phyloP scores from a whole-genome alignment of 2,888 invertebrate genomes.

The Parthenolecanium corni region DNA sequence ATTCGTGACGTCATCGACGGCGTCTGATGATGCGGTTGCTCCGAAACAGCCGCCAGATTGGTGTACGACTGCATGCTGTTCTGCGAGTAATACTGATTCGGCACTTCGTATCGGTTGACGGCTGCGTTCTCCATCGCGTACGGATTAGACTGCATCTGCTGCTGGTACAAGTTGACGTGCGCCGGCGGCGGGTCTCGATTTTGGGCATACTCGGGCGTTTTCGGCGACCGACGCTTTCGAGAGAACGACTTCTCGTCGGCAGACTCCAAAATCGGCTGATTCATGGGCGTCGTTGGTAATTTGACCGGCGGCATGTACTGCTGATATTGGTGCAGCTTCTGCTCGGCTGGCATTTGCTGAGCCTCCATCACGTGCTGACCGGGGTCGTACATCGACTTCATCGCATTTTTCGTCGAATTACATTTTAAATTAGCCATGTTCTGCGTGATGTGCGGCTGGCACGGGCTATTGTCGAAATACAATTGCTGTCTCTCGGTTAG shows the following conservation, averaged over 20 bases:
- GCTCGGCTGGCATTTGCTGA: not conserved
- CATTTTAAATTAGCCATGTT: conserved; percentile 7
- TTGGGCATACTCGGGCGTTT: not conserved
- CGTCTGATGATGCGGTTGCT: conserved; percentile 3
- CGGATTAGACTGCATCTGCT: not conserved
- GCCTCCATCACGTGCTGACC: not conserved
- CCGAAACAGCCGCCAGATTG: not conserved
- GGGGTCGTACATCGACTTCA: conserved; percentile 3
- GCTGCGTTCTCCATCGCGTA: not conserved
- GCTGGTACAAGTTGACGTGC: conserved; percentile 8
- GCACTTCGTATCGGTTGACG: not conserved
- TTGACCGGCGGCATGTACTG: conserved; percentile 11
- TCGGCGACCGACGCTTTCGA: conserved; percentile 5
- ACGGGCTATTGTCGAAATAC: conserved; percentile 48
- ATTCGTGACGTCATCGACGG: not conserved
- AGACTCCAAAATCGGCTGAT: not conserved
- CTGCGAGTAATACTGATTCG: conserved; percentile 5
- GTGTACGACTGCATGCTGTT: not conserved
- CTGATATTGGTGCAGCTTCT: not conserved
- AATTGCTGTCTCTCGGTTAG: conserved; percentile 39
- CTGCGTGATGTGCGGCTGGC: not conserved
- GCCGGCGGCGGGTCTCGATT: conserved; percentile 15
- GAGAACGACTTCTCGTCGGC: conserved; percentile 2
- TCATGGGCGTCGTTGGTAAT: not conserved
- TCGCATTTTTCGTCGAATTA: not conserved